Percentiles rank a stretch among this genome's conserved stretches.
phyloP scores from a whole-genome alignment of 2,113 vertebrate genomes.

The Python bivittatus region DNA sequence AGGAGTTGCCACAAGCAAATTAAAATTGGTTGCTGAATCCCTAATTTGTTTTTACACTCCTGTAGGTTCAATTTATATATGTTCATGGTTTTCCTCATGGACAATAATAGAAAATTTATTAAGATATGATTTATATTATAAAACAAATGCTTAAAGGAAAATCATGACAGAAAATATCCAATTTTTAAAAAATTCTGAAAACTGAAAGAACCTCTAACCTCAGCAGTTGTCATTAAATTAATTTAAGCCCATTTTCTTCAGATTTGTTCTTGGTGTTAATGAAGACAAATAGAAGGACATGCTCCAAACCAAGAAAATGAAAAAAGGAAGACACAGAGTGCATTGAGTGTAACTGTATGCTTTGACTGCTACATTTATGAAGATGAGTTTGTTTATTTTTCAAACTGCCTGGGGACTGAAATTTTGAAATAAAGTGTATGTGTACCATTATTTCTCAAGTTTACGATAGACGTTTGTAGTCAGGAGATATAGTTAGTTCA shows the following conservation, averaged over 20 bases:
- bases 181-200: background rate
- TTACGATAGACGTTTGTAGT: background rate
- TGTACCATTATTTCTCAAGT: background rate
- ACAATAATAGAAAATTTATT: background rate
- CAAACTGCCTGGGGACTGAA: background rate
- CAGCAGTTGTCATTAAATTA: slow-evolving; percentile 26
- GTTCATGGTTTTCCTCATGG: background rate
- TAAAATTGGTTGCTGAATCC: background rate
- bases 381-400: background rate
- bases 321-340: background rate
- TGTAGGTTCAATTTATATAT: background rate
- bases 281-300: background rate
- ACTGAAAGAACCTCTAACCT: background rate
- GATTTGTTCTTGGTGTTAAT: background rate
- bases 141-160: background rate
- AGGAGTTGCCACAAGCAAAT: background rate
- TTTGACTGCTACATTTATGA: background rate
- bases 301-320: background rate
- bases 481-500: background rate
- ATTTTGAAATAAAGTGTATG: background rate
- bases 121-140: background rate
- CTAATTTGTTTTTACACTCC: background rate
- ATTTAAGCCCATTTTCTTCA: background rate
- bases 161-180: slow-evolving; percentile 22
- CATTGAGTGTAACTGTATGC: background rate